Evolutionary conservation across 1,140 invertebrate species (phyloP), one percentile per base, ranked within the genome.

Genomic region (Phenacoccus solenopsis): DNA sequence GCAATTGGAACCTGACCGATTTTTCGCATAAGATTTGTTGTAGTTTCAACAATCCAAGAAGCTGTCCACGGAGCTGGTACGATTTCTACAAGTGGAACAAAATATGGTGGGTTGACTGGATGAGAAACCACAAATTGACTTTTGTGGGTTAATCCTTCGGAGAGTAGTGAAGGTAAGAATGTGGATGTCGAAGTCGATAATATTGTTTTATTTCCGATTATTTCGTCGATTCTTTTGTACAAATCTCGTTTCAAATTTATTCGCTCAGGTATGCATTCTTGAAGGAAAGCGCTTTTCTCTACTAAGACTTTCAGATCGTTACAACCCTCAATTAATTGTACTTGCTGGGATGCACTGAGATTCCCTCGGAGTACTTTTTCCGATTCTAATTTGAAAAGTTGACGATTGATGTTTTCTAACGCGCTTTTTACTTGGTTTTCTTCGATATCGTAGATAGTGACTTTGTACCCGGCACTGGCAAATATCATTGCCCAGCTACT

Each of bases 61-160:
- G 87, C 83, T 0, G 90, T 93, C 91, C 91, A 96, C 3, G 93
- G 90, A 0, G 93, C 90, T 1, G 95, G 95, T 1, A 98, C 91
- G 38, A 98, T 83, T 82, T 98, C 96, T 1, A 97, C 91, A 28
- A 98, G 79, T 0, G 93, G 94, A 9, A 96, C 88, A 78, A 94
- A 98, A 77, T 98, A 97, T 0, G 95, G 95, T 59, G 96, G 96
- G 80, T 98, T 98, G 0, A 97, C 93, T 30, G 95, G 95, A 81
- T 98, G 95, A 7, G 91, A 90, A 35, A 96, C 87, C 61, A 90
- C 82, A 71, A 85, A 78, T 80, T 93, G 88, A 7, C 84, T 81
- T 74, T 85, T 87, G 75, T 96, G 88, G 76, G 87, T 88, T 57
- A 96, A 78, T 61, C 86, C 83, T 67, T 90, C 88, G 73, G 86